Evolutionary conservation across 2,888 invertebrate genomes (phyloP).

Genomic region (Apantesis nais): DNA sequence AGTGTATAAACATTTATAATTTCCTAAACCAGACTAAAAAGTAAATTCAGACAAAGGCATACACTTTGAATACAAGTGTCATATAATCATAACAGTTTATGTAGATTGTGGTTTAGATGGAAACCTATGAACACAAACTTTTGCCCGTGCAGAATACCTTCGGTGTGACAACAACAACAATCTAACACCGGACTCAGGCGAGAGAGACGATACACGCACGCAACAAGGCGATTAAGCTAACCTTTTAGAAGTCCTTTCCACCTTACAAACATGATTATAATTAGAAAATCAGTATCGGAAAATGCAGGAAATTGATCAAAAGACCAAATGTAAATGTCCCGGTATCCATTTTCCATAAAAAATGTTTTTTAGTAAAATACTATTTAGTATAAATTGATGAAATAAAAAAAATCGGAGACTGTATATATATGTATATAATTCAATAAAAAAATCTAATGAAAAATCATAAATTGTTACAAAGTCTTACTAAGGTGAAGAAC

Average conservation of each 20-base stretch:
- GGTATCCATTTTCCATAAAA: not conserved
- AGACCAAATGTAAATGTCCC: not conserved
- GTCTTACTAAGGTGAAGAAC: not conserved
- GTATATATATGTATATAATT: no score
- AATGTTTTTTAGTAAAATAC: no score
- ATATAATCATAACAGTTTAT: not conserved
- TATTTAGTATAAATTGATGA: no score
- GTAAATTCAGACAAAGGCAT: not conserved
- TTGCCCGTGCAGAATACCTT: not conserved
- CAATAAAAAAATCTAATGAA: no score
- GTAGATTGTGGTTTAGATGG: not conserved
- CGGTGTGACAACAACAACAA: no score
- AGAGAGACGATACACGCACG: not conserved
- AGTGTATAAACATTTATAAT: conserved; percentile 41
- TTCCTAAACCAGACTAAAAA: not conserved
- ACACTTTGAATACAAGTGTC: not conserved
- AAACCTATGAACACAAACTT: not conserved
- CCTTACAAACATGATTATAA: not conserved
- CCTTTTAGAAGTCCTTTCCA: not conserved
- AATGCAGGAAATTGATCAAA: not conserved
- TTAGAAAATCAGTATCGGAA: not conserved
- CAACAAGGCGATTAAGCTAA: not conserved
- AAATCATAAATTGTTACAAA: not conserved
- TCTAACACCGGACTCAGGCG: not conserved
- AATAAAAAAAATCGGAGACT: no score